These are phyloP conservation scores for Monoplex corrugatus DNA, from an alignment of 2,888 invertebrate species.

Conservation along the genomic window DNA sequence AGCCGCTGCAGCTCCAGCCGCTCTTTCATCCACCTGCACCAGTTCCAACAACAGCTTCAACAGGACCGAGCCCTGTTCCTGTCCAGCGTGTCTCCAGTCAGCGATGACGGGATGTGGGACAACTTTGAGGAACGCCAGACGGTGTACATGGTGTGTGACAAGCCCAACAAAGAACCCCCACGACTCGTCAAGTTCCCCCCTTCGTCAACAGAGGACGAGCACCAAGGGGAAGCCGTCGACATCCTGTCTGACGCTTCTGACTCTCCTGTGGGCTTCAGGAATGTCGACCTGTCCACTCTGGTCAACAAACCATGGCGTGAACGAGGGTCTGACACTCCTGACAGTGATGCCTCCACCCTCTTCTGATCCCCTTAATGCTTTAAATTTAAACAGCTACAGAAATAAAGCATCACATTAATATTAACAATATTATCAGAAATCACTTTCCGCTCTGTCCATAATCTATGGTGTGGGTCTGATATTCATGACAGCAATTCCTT, in stretches of 20 bases:
- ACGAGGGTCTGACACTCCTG: conserved; percentile 12
- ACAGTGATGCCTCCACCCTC: conserved; percentile 35
- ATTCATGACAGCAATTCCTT: no score
- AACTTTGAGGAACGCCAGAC: conserved; percentile 29
- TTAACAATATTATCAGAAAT: no score
- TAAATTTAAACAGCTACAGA: no score
- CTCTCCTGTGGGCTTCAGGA: conserved; percentile 35
- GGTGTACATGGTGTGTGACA: conserved; percentile 45
- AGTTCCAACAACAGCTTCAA: conserved; percentile 37
- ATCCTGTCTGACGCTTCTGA: conserved; percentile 17
- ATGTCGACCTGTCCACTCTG: conserved; percentile 25
- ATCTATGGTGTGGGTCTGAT: no score
- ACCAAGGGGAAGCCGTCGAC: background rate
- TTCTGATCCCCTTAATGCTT: background rate
- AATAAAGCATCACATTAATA: no score
- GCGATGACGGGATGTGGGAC: background rate
- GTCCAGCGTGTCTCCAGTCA: conserved; percentile 5
- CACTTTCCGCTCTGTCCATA: no score
- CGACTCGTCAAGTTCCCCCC: conserved; percentile 47
- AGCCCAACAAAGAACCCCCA: background rate
- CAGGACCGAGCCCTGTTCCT: conserved; percentile 25
- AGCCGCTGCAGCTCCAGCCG: conserved; percentile 25
- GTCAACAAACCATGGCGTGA: background rate
- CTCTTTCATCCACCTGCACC: conserved; percentile 45
- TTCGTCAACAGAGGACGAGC: background rate